phyloP scores from a whole-genome alignment of 2,888 invertebrate genomes.

The Tinea trinotella region DNA sequence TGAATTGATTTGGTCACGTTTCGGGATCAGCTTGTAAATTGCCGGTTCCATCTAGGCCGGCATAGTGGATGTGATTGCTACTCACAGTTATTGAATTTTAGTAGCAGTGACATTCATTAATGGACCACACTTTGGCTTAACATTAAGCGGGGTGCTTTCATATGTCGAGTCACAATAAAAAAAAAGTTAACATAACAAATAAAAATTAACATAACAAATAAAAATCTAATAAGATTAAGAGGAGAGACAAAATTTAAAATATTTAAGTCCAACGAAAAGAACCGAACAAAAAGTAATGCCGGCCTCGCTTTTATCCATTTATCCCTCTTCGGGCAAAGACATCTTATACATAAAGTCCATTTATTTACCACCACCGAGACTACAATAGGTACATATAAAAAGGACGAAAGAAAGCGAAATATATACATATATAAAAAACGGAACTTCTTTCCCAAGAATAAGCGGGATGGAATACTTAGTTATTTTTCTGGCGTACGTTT shows the following conservation, averaged over 20 bases:
- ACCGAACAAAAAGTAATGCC: neutral
- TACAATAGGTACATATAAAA: constrained; percentile 29
- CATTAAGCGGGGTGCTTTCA: no score
- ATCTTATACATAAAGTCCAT: constrained; percentile 18
- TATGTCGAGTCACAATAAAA: no score
- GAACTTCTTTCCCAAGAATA: constrained; percentile 54
- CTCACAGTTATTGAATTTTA: no score
- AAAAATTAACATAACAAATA: neutral
- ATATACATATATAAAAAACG: constrained; percentile 59
- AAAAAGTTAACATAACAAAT: neutral
- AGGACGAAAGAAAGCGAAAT: constrained; percentile 35
- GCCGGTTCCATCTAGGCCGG: no score
- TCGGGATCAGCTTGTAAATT: no score
- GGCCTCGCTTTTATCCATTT: constrained; percentile 17
- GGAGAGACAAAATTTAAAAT: neutral
- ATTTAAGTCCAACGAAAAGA: constrained; percentile 3
- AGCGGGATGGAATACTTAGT: constrained; percentile 70
- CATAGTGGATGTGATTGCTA: no score
- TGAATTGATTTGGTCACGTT: no score
- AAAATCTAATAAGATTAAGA: neutral
- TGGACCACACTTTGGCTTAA: no score
- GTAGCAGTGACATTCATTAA: no score
- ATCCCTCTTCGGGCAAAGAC: constrained; percentile 19
- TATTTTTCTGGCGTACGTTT: constrained; percentile 74
- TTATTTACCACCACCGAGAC: constrained; percentile 18